Percentiles rank a stretch among this genome's conserved stretches.
These are phyloP conservation scores for Clarias batrachus DNA, from an alignment of 2,113 vertebrate genomes.

Conservation along the genomic window DNA sequence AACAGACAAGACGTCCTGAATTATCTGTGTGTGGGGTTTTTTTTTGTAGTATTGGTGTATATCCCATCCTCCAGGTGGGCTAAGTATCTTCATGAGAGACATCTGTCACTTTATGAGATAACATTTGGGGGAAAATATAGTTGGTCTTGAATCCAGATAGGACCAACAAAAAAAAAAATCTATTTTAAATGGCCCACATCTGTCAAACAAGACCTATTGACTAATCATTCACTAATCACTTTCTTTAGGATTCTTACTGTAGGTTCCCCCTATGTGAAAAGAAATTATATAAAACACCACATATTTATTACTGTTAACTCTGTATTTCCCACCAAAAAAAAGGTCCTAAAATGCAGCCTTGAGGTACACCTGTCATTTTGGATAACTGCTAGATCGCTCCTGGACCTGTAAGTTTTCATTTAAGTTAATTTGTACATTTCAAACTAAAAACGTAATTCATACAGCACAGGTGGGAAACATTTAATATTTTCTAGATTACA, in stretches of 20 bases:
- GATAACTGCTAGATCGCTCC: background rate
- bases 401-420: background rate
- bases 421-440: background rate
- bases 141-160: too few species aligned
- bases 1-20: background rate
- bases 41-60: too few species aligned
- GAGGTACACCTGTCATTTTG: background rate
- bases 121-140: too few species aligned
- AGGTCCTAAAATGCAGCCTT: background rate
- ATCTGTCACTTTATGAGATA: too few species aligned
- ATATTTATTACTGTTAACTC: background rate
- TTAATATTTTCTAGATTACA: background rate
- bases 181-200: background rate
- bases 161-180: too few species aligned
- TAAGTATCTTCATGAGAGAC: too few species aligned
- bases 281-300: background rate
- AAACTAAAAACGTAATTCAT: background rate
- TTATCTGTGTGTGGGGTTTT: background rate
- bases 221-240: background rate
- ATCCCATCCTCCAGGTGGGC: too few species aligned
- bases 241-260: too few species aligned
- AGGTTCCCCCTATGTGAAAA: too few species aligned
- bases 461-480: background rate
- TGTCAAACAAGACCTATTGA: background rate
- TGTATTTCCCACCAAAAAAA: background rate